Evolutionary conservation across 1,140 invertebrate genomes (phyloP), one percentile per base, ranked within the genome.

Genomic region (Phortica variegata): DNA sequence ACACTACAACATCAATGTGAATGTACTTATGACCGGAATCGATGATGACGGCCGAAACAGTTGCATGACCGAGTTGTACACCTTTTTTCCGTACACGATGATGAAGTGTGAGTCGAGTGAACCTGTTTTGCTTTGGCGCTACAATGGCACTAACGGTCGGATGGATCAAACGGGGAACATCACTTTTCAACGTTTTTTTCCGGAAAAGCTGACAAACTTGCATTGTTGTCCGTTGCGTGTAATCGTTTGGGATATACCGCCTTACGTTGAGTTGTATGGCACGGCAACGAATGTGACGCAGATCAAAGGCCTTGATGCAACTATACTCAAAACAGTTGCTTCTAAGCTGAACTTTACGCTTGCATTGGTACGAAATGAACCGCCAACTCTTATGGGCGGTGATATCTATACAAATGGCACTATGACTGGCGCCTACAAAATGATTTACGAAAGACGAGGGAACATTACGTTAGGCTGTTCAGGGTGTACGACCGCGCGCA

Each of bases 381-480:
- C 63, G 7, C 9, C 26, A 0, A 15, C 23, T 0, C 18, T 68
- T 0, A 40, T 68, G 0, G 63, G 63, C 7, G 63, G 63, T 2
- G 9, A 23, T 4, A 60, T 34, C 18, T 51, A 37, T 2, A 1
- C 19, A 8, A 68, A 68, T 6, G 63, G 63, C 34, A 68, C 47
- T n/a, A 23, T 68, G n/a, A 68, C 57, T 0, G 63, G 63, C 0
- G 54, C 60, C 21, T 68, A 46, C 18, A 9, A 9, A 3, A 63
- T 68, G 63, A 52, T 68, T 0, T 43, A 15, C 2, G 23, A 68
- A 16, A 37, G 49, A 0, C 58, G 41, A 21, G 63, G 36, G 2
- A 63, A 68, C 29, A 3, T 68, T 0, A 56, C 63, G 2, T 13
- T 68, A 0, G 63, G 63, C 1, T 68, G 49, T 19, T 33, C 63